Evolutionary conservation across 1,140 invertebrate genomes (phyloP).

Genomic region (Drosophila repleta): DNA sequence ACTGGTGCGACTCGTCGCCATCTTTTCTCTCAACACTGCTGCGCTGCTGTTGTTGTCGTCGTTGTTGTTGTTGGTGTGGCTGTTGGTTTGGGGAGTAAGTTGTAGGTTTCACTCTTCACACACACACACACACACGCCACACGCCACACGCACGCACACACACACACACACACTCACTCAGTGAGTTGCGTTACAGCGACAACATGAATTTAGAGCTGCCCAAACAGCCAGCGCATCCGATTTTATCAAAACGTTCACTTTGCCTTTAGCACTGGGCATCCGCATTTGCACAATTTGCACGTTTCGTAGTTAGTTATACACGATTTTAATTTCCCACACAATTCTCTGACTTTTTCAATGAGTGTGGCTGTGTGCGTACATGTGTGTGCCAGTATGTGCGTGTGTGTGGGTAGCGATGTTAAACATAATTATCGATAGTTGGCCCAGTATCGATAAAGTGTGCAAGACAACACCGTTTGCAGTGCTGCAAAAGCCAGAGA

Average conservation of each 20-base stretch:
- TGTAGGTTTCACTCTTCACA: conserved; percentile 72
- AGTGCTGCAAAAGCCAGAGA: conserved; percentile 15
- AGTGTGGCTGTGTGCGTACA: conserved; percentile 43
- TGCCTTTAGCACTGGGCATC: conserved; percentile 41
- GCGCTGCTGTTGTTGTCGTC: conserved; percentile 34
- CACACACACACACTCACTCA: conserved; percentile 27
- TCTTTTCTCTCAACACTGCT: conserved; percentile 75
- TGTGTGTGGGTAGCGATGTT: conserved; percentile 43
- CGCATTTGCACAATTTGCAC: conserved; percentile 57
- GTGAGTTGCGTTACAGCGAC: conserved; percentile 43
- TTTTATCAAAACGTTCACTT: conserved; percentile 44
- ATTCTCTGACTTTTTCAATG: conserved; percentile 74
- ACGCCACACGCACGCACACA: conserved; percentile 28
- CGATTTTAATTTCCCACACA: conserved; percentile 69
- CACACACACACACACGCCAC: conserved; percentile 33
- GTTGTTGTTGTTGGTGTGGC: conserved; percentile 46
- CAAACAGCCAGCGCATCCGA: conserved; percentile 47
- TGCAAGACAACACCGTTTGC: neutral
- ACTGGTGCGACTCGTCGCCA: conserved; percentile 84
- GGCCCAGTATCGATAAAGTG: conserved; percentile 16
- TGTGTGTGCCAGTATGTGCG: conserved; percentile 8
- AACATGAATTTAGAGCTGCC: conserved; percentile 43
- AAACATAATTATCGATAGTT: conserved; percentile 31
- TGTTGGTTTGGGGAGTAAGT: conserved; percentile 65
- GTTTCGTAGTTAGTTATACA: conserved; percentile 52